phyloP scores from a whole-genome alignment of 2,113 vertebrate species.

The Oreochromis niloticus region DNA sequence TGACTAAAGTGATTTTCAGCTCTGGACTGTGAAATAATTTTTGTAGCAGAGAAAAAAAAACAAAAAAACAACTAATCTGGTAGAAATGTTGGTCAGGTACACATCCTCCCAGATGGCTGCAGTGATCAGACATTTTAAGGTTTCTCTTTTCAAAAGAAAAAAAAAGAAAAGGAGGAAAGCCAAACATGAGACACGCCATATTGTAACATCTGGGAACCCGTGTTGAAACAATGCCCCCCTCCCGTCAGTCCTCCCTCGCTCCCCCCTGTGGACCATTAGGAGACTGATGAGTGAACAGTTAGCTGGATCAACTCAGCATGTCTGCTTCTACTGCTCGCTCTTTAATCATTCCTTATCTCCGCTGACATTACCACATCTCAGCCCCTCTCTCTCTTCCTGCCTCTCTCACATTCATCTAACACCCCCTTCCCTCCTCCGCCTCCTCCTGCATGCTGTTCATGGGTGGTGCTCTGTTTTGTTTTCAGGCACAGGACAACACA shows the following conservation, averaged over 20 bases:
- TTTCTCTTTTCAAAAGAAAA: neutral
- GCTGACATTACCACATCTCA: conserved; percentile 78
- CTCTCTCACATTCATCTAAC: conserved; percentile 1
- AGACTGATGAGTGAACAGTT: conserved; percentile 79
- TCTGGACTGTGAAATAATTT: neutral
- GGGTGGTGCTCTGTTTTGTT: conserved; percentile 47
- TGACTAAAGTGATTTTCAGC: neutral
- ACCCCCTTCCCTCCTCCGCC: neutral
- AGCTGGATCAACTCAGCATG: conserved; percentile 78
- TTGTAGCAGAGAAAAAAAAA: neutral
- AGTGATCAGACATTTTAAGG: neutral
- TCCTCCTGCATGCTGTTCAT: conserved; percentile 15
- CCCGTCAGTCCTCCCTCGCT: conserved; percentile 45
- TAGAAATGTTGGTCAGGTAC: neutral
- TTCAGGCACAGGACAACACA: conserved; percentile 4
- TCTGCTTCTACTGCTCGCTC: conserved; percentile 76
- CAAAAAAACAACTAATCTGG: neutral
- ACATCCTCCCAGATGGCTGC: neutral
- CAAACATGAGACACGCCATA: conserved; percentile 39
- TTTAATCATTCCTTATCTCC: conserved; percentile 93
- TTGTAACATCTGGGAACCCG: conserved; percentile 80
- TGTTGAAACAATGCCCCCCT: conserved; percentile 71
- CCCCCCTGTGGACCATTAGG: conserved; percentile 76
- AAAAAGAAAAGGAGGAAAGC: neutral
- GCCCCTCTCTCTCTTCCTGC: neutral